phyloP scores from a whole-genome alignment of 2,113 vertebrate species.

The Hemiscyllium ocellatum region DNA sequence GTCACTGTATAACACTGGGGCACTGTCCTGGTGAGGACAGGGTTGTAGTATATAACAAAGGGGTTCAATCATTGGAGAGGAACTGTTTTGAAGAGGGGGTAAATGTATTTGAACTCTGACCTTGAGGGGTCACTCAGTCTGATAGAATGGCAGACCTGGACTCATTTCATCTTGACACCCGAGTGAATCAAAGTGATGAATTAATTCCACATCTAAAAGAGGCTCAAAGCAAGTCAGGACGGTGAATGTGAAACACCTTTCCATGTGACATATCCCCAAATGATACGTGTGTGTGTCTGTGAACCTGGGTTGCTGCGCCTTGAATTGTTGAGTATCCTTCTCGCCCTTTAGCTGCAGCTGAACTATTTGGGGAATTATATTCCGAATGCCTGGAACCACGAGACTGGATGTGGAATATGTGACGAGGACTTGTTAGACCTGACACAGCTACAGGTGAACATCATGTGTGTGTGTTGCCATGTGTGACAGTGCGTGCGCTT shows the following conservation, averaged over 20 bases:
- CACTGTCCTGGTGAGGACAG: too few species aligned
- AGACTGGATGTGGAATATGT: conserved; percentile 63
- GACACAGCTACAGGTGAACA: conserved; percentile 48
- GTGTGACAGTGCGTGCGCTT: neutral
- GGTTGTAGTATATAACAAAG: too few species aligned
- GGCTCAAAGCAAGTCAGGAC: neutral
- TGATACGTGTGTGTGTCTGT: neutral
- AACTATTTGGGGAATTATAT: conserved; percentile 72
- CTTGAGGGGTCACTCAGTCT: too few species aligned
- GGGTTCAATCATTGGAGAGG: too few species aligned
- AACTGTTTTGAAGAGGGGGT: too few species aligned
- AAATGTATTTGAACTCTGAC: too few species aligned
- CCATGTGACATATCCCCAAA: too few species aligned
- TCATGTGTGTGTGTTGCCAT: neutral
- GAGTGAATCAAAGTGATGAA: too few species aligned
- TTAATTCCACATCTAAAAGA: neutral
- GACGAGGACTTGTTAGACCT: conserved; percentile 51
- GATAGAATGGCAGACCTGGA: too few species aligned
- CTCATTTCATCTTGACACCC: too few species aligned
- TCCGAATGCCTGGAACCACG: conserved; percentile 65
- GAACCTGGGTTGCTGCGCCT: neutral
- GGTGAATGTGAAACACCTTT: too few species aligned
- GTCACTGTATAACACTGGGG: too few species aligned
- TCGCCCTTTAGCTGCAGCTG: conserved; percentile 56
- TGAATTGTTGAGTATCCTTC: neutral